Base-by-base conservation (phyloP, 2,888 invertebrate genomes). In the Boloria selene region DNA sequence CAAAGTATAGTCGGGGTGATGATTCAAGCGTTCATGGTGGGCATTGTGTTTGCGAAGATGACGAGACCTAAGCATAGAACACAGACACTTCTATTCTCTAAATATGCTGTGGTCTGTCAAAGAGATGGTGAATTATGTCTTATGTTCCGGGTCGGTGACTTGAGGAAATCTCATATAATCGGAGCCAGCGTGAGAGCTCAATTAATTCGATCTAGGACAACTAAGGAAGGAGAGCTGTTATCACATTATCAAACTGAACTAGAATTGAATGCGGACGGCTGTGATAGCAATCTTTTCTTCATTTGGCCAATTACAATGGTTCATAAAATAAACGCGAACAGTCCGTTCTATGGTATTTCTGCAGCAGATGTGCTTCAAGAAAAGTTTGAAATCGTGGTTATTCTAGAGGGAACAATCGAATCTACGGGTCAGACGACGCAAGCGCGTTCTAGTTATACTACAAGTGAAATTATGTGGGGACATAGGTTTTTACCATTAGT, bases 231-330 rank as follows among this genome's bases (percentile, higher is more conserved):
- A 44, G 97, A 98, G 85, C 85, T 95, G 54, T 85, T 97, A 71
- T 95, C 95, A 13, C 96, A 97, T 82, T 96, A 96, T 81, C 97
- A 97, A 85, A 95, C 95, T 65, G 97, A 97, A 84, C 88, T 97
- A 70, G 89, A 92, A 69, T 85, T 95, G 50, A 93, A 93, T 75
- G 95, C 95, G 16, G 96, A 97, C 80, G 96, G 96, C 67, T 96
- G 96, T 77, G 95, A 95, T 73, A 96, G 96, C 73, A 94, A 96
- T 75, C 90, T 98, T 18, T 97, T 98, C 90, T 96, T 98, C 82
- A 97, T 98, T 74, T 98, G 98, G 98, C 98, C 98, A 0, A 96
- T 97, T 82, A 97, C 97, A 1, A 95, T 98, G 78, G 96, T 97
- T 47, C 98, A 98, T 82, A 94, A 94, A 78, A 98, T 98, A 79